Base-by-base conservation (phyloP, 30 jellyfish, hydroid and myxozoan genomes). In the Catostylus mosaicus region DNA sequence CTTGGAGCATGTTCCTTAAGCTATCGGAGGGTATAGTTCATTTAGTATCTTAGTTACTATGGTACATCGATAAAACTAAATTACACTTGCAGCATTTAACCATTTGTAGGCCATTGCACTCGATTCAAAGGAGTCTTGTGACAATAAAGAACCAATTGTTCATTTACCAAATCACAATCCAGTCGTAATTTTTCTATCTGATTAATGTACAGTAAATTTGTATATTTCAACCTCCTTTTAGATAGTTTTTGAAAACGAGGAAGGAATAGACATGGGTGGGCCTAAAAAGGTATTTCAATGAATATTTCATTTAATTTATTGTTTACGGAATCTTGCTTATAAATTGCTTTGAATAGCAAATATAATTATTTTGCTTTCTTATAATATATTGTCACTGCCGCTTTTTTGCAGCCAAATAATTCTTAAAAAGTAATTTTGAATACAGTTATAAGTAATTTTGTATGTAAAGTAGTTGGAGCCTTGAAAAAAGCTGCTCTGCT, bases 221-320 rank as follows among this genome's bases (percentile, higher is more conserved):
- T 24, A 27, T 26, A 11, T 23, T 27, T 74, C 56, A n/a, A n/a
- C n/a, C n/a, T n/a, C 71, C 50, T 23, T 0, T 27, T 31, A 90
- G 98, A 84, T 92, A 24, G 85, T 71, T 14, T 92, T 92, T 33
- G 77, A 74, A 22, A 92, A 82, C 5, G 98, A 92, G 47, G 89
- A 66, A 54, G 98, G 96, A 10, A 88, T 88, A 20, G 98, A 92
- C 73, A 89, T 87, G 29, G 98, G 98, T 40, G 98, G 98, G 24
- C 97, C 69, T 24, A 81, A 62, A 63, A 92, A 92, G 86, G 98
- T 32, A 24, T 4, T 40, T 71, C 0, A 2, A 19, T 32, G 24
- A 2, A 9, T 1, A 16, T 50, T 57, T 50, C 20, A 9, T 35
- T 64, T 22, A 7, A 7, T n/a, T n/a, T n/a, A n/a, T 64, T 6